Base-by-base conservation (phyloP, 2,113 vertebrate species). In the Dunckerocampus dactyliophorus region DNA sequence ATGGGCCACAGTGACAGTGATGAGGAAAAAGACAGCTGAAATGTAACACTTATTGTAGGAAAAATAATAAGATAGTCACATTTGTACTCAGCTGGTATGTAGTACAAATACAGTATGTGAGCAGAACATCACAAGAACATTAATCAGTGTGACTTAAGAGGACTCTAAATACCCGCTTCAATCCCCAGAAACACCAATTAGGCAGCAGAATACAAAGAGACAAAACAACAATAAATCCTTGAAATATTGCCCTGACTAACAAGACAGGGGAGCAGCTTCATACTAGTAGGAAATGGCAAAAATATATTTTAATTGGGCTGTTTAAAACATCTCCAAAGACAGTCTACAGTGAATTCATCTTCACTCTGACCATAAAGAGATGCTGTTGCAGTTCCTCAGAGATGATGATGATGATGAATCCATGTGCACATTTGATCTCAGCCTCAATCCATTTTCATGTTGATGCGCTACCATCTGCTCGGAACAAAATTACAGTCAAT, bases 21-120 rank as follows among this genome's bases (percentile, higher is more conserved):
- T 67, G 60, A 51, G 12, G 8, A 50, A 48, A 47, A 19, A 43
- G 2, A 1, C 7, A 52, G 24, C 8, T 8, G 14, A 47, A 42
- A 45, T 62, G 8, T 1, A 71, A 47, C 13, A 47, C 11, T 14
- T 21, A 49, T 4, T 21, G 21, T 15, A 57, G 4, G 49, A 52
- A 61, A 71, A 77, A 66, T 59, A 79, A 66, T 59, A 63, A 75
- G 71, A 9, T 50, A 37, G 28, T 70, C 43, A n/a, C 20, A 19
- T n/a, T 54, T 37, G 46, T 34, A 56, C 3, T 2, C 16, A 16
- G 22, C 47, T 58, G 34, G 15, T 43, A 3, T 65, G 19, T 20
- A 42, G 45, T 15, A 62, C 50, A 60, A 52, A 12, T 3, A 5
- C 24, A 3, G 24, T 5, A 67, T 46, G 60, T 59, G 47, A 69